phyloP scores from a whole-genome alignment of 2,888 invertebrate genomes.

The Mesorhabditis belari region DNA sequence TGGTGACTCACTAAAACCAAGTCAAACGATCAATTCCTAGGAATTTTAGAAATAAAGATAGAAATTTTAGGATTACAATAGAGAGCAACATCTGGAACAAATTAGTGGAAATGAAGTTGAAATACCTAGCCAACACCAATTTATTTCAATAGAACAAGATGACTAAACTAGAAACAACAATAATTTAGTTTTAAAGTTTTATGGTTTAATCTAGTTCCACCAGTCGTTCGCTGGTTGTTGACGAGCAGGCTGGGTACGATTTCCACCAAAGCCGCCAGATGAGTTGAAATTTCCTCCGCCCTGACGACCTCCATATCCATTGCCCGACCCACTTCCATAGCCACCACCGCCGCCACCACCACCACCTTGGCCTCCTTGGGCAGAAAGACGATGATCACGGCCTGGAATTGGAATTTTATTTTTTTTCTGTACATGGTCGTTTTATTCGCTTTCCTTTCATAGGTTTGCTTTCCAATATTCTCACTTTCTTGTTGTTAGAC shows the following conservation, averaged over 20 bases:
- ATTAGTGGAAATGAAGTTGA: too few relatives aligned
- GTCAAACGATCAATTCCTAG: too few relatives aligned
- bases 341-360: conserved; percentile 5
- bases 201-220: conserved; percentile 5
- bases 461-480: too few relatives aligned
- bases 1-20: too few relatives aligned
- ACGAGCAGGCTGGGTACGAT: conserved; percentile 8
- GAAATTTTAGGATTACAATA: too few relatives aligned
- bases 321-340: background rate
- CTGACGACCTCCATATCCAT: conserved; percentile 7
- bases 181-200: background rate
- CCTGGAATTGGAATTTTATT: too few relatives aligned
- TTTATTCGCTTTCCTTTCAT: too few relatives aligned
- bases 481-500: background rate
- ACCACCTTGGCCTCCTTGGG: conserved; percentile 15
- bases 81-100: too few relatives aligned
- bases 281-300: conserved; percentile 9
- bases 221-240: conserved; percentile 10
- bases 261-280: conserved; percentile 5
- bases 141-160: background rate
- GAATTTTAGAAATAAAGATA: too few relatives aligned
- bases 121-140: background rate
- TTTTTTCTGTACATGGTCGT: too few relatives aligned
- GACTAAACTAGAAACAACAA: background rate
- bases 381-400: conserved; percentile 47